A percentile compares a stretch with the other conserved stretches of the same genome.
Conservation (phyloP, 2,797 vertebrate species). For the Naso thynnoides region DNA sequence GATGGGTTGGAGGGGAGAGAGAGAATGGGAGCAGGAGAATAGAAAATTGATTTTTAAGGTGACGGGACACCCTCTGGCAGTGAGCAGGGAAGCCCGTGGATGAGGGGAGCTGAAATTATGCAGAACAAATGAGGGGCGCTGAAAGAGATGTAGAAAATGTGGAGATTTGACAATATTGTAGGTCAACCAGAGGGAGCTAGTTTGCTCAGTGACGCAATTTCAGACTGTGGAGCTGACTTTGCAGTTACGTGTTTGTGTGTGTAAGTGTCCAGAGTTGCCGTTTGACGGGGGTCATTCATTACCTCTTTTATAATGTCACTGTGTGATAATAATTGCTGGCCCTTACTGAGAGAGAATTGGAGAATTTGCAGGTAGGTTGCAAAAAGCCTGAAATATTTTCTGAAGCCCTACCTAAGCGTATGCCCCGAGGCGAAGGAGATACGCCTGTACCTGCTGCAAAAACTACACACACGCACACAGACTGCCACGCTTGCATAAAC, state of each 20-base stretch:
- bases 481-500: slow-evolving; percentile 60
- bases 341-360: slow-evolving; percentile 18
- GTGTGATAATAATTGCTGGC: slow-evolving; percentile 37
- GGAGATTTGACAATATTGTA: slow-evolving; percentile 45
- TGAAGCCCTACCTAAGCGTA: slow-evolving; percentile 82
- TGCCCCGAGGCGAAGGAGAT: slow-evolving; percentile 81
- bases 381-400: slow-evolving; percentile 80
- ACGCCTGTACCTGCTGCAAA: slow-evolving; percentile 77
- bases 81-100: slow-evolving; percentile 51
- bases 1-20: slow-evolving; percentile 60
- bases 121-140: slow-evolving; percentile 13
- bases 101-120: slow-evolving; percentile 40
- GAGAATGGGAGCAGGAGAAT: slow-evolving; percentile 59
- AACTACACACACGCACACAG: slow-evolving; percentile 43
- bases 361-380: slow-evolving; percentile 37
- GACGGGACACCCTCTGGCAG: slow-evolving; percentile 59
- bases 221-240: slow-evolving; percentile 69
- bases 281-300: slow-evolving; percentile 36
- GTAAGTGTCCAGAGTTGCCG: slow-evolving; percentile 26
- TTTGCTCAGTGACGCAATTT: slow-evolving; percentile 67
- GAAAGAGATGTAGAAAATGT: slow-evolving; percentile 24
- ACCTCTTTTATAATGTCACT: slow-evolving; percentile 10
- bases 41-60: slow-evolving; percentile 77
- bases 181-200: slow-evolving; percentile 59
- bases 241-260: slow-evolving; percentile 53